Percentiles rank a stretch among this genome's conserved stretches.
Conservation (phyloP, 2,797 vertebrate species). For the Mionectes olivaceus region DNA sequence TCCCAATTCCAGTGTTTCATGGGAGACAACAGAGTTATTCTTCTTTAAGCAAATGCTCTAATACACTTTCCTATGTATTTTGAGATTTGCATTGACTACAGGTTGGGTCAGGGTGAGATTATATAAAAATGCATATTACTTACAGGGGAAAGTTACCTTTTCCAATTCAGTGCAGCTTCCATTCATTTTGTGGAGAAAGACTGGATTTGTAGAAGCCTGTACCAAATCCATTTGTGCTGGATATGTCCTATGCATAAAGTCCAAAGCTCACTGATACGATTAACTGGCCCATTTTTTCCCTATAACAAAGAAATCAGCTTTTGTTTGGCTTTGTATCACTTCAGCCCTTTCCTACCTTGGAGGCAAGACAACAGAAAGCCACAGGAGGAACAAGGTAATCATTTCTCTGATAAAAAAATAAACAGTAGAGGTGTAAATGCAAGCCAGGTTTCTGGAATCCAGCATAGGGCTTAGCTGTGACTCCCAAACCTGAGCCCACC, state of each 20-base stretch:
- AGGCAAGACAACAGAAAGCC: not conserved
- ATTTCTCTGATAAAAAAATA: not conserved
- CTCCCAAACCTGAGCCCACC: not conserved
- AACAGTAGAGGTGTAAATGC: not conserved
- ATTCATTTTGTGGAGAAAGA: not conserved
- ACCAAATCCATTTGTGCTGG: not conserved
- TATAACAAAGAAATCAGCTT: not conserved
- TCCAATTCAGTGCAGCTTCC: not conserved
- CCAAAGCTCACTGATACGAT: not conserved
- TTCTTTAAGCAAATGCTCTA: slow-evolving; percentile 28
- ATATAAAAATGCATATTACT: not conserved
- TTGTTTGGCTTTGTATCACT: not conserved
- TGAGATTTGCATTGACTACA: slow-evolving; percentile 13
- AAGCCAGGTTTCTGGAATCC: not conserved
- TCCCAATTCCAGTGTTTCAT: not conserved
- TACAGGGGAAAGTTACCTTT: not conserved
- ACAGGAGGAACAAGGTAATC: not conserved
- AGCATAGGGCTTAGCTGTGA: not conserved
- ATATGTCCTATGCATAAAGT: not conserved
- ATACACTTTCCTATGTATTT: not conserved
- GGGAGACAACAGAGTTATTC: not conserved
- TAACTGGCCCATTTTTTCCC: not conserved
- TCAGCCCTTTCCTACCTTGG: not conserved
- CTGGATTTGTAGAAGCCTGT: not conserved
- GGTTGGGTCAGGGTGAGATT: not conserved